Evolutionary conservation across 2,888 invertebrate genomes (phyloP).

Genomic region (Acanthosepion lycidas): DNA sequence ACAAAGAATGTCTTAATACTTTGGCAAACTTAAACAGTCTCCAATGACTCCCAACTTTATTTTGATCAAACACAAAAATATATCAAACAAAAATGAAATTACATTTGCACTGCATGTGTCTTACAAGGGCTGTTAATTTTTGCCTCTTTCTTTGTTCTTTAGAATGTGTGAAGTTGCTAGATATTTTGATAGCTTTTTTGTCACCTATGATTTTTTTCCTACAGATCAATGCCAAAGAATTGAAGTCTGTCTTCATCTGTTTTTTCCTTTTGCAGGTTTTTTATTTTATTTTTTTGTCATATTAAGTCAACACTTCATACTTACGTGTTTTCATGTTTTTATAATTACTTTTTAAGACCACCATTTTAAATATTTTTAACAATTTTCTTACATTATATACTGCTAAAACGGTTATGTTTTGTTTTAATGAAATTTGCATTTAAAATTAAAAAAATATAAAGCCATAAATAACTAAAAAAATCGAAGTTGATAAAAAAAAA

Average conservation of each 20-base stretch:
- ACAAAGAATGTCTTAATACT: slow-evolving; percentile 12
- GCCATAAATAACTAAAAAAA: no score
- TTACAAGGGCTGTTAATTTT: not conserved
- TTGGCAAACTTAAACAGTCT: slow-evolving; percentile 33
- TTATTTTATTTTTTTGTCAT: not conserved
- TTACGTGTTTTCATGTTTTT: no score
- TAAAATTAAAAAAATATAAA: no score
- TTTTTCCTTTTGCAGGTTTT: not conserved
- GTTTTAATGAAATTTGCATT: no score
- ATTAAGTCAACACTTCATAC: no score
- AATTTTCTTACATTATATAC: no score
- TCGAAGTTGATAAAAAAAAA: no score
- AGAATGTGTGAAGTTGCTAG: not conserved
- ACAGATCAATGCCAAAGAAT: no score
- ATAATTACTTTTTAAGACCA: no score
- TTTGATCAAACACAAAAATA: not conserved
- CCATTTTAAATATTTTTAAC: no score
- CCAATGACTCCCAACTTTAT: slow-evolving; percentile 33
- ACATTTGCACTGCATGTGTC: not conserved
- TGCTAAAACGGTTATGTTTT: no score
- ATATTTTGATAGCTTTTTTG: not conserved
- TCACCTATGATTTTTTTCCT: not conserved
- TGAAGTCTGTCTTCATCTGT: not conserved
- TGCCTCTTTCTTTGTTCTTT: not conserved
- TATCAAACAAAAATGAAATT: slow-evolving; percentile 11